A percentile compares a stretch with the other conserved stretches of the same genome.
phyloP scores from a whole-genome alignment of 2,888 invertebrate species.

The Spatulosminthurus flaviceps region DNA sequence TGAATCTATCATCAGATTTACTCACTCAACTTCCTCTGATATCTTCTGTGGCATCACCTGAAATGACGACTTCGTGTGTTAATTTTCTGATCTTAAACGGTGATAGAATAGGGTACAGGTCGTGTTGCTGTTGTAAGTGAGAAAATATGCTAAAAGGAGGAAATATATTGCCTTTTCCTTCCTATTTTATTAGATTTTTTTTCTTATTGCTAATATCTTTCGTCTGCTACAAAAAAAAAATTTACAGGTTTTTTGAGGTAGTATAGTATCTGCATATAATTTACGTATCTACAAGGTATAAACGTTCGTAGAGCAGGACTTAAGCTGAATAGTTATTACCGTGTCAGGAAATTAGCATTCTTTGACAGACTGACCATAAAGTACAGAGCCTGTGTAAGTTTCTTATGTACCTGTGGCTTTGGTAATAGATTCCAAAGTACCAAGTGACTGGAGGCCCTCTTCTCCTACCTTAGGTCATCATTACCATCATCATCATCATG shows the following conservation, averaged over 20 bases:
- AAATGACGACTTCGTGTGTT: background rate
- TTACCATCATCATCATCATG: background rate
- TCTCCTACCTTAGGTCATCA: too few species aligned
- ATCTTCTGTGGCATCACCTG: background rate
- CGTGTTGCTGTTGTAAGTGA: too few species aligned
- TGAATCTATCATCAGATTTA: background rate
- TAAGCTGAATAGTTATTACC: constrained; percentile 27
- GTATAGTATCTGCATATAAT: too few species aligned
- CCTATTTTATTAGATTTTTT: background rate
- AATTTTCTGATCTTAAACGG: background rate
- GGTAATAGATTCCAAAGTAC: background rate
- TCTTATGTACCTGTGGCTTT: background rate
- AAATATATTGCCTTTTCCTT: constrained; percentile 2
- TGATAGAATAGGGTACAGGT: background rate
- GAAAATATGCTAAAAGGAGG: too few species aligned
- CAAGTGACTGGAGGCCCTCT: background rate
- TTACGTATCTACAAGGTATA: too few species aligned
- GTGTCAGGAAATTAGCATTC: constrained; percentile 39
- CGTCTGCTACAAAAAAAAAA: too few species aligned
- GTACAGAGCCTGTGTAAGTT: background rate
- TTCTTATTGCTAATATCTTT: constrained; percentile 13
- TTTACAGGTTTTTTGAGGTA: too few species aligned
- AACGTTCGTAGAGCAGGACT: background rate
- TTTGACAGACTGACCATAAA: constrained; percentile 34
- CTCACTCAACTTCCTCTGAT: background rate